Percentiles rank a stretch among this genome's conserved stretches.
phyloP scores from a whole-genome alignment of 2,113 vertebrate species.

The Pampusana beccarii region DNA sequence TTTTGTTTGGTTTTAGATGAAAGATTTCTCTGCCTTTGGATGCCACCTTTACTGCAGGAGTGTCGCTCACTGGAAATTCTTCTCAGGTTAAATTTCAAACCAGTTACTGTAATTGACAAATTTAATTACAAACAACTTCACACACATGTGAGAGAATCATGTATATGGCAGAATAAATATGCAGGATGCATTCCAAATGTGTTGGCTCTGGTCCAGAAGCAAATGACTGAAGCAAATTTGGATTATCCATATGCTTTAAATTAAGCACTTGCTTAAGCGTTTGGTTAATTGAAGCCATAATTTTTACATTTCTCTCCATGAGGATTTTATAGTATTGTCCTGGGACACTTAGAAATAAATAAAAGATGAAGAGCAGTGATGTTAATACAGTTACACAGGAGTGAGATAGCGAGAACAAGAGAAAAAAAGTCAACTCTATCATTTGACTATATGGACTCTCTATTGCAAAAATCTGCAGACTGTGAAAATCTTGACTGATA shows the following conservation, averaged over 20 bases:
- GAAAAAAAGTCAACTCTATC: neutral
- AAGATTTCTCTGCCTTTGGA: neutral
- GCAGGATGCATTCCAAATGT: constrained; percentile 57
- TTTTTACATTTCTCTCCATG: constrained; percentile 10
- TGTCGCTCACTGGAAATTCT: neutral
- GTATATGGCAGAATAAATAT: constrained; percentile 33
- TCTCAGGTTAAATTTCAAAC: constrained; percentile 17
- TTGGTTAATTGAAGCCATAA: constrained; percentile 16
- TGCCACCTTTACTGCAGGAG: neutral
- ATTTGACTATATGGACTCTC: neutral
- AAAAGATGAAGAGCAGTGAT: neutral
- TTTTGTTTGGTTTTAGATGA: neutral
- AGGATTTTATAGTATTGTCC: neutral
- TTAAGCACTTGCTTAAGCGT: constrained; percentile 52
- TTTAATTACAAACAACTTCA: constrained; percentile 50
- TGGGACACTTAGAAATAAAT: constrained; percentile 9
- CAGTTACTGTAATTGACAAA: constrained; percentile 38
- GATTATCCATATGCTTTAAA: constrained; percentile 62
- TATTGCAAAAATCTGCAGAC: neutral
- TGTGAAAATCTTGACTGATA: neutral
- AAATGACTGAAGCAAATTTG: constrained; percentile 39
- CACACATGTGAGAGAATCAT: constrained; percentile 22
- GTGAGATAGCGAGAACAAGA: neutral
- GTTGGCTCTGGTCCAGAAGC: constrained; percentile 23
- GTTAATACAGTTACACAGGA: neutral